These are phyloP conservation scores for Heliconius ethilla DNA, from an alignment of 2,888 invertebrate genomes.

Conservation along the genomic window DNA sequence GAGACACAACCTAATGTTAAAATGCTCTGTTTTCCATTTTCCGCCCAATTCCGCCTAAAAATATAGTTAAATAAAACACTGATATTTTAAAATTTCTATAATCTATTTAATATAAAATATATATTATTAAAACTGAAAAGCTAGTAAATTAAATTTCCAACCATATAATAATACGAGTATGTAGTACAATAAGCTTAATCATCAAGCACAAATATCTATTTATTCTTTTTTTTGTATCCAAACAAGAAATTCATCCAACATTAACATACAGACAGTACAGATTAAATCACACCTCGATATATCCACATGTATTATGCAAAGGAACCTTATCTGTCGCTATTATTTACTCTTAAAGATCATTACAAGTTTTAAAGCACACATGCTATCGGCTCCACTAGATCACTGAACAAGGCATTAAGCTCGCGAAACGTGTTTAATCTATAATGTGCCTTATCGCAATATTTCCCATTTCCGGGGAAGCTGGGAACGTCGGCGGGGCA, in stretches of 20 bases:
- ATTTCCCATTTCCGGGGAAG: constrained; percentile 81
- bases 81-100: no score
- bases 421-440: constrained; percentile 77
- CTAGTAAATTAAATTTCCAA: neutral
- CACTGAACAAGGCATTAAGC: constrained; percentile 70
- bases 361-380: constrained; percentile 66
- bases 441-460: constrained; percentile 82
- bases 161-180: neutral
- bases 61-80: no score
- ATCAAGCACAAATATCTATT: neutral
- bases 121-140: neutral
- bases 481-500: constrained; percentile 67
- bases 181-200: neutral
- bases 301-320: constrained; percentile 57
- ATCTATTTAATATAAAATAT: no score
- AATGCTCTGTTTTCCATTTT: no score
- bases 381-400: constrained; percentile 66
- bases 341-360: constrained; percentile 62
- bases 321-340: constrained; percentile 59
- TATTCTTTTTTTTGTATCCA: neutral
- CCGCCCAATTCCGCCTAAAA: no score
- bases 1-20: no score
- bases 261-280: constrained; percentile 14
- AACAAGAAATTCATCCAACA: neutral
- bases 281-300: constrained; percentile 32